Base-by-base conservation (phyloP, 2,888 invertebrate species). In the Plutella xylostella region DNA sequence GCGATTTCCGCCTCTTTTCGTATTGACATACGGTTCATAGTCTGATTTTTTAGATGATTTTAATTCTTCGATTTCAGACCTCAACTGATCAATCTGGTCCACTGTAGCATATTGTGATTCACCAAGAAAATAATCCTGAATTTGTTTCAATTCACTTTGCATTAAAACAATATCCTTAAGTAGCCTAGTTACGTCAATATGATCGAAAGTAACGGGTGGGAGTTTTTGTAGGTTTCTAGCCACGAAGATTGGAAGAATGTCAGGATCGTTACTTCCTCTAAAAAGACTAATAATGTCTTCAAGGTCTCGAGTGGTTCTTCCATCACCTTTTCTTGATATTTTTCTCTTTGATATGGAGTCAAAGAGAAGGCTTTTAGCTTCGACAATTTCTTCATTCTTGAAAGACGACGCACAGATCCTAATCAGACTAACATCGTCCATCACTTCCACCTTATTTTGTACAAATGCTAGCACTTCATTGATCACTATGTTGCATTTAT, bases 201-300 rank as follows among this genome's bases (percentile, higher is more conserved):
- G 49, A 28, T 53, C 53, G 38, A 53, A 51, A 12, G 45, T 30
- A 9, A 51, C 47, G 2, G 52, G 52, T 3, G 52, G 51, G 28
- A 50, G 20, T 40, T 45, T 51, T 15, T 51, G 43, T 3, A 51
- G 40, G 12, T 51, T 47, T n/a, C 47, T 21, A 3, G 48, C 48
- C 12, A 52, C 52, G 31, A 52, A 52, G 4, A 44, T 33, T 2
- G 51, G 49, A 22, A 49, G 25, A 1, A 42, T 42, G 42, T 55
- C 55, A 2, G 50, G 46, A 34, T 52, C 45, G n/a, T n/a, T n/a
- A 0, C 38, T 43, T 17, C 49, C 46, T 48, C 15, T 39, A 9
- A 39, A 12, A 9, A 39, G 14, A 6, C 15, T 25, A 19, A 39
- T 22, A 12, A 39, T 25, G 17, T 39, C 41, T 12, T 30, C 28